Evolutionary conservation across 2,797 vertebrate species (phyloP).

Genomic region (Micropoecilia bifurca): DNA sequence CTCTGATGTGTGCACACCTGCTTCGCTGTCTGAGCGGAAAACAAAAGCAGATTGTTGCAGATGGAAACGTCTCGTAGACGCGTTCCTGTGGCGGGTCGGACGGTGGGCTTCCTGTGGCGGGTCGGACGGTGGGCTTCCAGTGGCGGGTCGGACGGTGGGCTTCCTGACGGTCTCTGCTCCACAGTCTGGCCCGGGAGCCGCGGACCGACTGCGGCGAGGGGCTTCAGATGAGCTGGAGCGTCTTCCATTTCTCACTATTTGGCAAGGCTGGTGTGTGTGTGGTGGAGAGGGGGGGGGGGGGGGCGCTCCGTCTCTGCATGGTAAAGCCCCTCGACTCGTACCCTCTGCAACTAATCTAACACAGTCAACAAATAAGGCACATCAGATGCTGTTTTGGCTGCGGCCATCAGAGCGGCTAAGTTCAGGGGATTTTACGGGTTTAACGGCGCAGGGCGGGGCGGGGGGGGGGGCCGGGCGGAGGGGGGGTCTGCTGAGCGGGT

Average conservation of each 20-base stretch:
- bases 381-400: constrained; percentile 87
- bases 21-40: neutral
- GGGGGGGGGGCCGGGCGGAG: constrained; percentile 43
- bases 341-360: constrained; percentile 82
- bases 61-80: neutral
- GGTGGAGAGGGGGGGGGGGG: constrained; percentile 49
- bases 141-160: neutral
- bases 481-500: constrained; percentile 49
- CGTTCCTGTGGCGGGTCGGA: neutral
- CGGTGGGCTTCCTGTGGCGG: neutral
- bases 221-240: constrained; percentile 63
- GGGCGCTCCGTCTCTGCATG: constrained; percentile 65
- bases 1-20: constrained; percentile 10
- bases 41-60: constrained; percentile 33
- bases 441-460: constrained; percentile 44
- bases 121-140: neutral
- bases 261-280: constrained; percentile 60
- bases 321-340: constrained; percentile 79
- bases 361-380: constrained; percentile 86
- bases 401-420: constrained; percentile 73
- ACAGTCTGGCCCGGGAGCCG: constrained; percentile 62
- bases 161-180: constrained; percentile 38
- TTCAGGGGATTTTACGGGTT: constrained; percentile 82
- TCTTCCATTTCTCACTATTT: constrained; percentile 62
- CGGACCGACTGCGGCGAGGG: constrained; percentile 56